These are phyloP conservation scores for Pecten maximus DNA, from an alignment of 2,888 invertebrate species.

Conservation along the genomic window DNA sequence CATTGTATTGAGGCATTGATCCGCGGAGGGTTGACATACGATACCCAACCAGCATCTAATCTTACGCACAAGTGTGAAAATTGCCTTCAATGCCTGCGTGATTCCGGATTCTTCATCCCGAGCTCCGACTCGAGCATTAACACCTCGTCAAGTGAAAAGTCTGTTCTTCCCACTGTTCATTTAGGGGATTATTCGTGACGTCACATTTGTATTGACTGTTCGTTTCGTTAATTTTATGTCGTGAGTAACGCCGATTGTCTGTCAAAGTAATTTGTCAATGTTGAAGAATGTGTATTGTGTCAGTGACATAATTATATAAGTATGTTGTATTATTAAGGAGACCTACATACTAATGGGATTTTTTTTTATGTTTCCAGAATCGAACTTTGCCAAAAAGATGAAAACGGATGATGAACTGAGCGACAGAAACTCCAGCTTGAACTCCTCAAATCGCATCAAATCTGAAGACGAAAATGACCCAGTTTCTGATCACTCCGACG, in stretches of 20 bases:
- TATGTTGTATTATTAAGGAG: background rate
- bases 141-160: conserved; percentile 43
- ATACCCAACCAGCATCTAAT: conserved; percentile 40
- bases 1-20: conserved; percentile 14
- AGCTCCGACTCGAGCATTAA: conserved; percentile 37
- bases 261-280: conserved; percentile 37
- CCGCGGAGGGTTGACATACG: conserved; percentile 33
- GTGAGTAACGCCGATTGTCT: background rate
- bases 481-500: conserved; percentile 61
- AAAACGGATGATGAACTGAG: conserved; percentile 63
- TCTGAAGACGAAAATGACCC: conserved; percentile 65
- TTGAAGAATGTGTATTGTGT: background rate
- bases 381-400: conserved; percentile 61
- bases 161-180: conserved; percentile 41
- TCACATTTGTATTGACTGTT: conserved; percentile 18
- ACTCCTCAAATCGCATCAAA: conserved; percentile 56
- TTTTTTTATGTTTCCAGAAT: conserved; percentile 45
- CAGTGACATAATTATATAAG: background rate
- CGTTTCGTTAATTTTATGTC: conserved; percentile 28
- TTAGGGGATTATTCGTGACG: conserved; percentile 35
- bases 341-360: background rate
- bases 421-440: conserved; percentile 42
- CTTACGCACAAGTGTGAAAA: conserved; percentile 43
- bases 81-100: conserved; percentile 5
- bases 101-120: conserved; percentile 1